Evolutionary conservation across 1,140 invertebrate genomes (phyloP).

Genomic region (Danaus plexippus): DNA sequence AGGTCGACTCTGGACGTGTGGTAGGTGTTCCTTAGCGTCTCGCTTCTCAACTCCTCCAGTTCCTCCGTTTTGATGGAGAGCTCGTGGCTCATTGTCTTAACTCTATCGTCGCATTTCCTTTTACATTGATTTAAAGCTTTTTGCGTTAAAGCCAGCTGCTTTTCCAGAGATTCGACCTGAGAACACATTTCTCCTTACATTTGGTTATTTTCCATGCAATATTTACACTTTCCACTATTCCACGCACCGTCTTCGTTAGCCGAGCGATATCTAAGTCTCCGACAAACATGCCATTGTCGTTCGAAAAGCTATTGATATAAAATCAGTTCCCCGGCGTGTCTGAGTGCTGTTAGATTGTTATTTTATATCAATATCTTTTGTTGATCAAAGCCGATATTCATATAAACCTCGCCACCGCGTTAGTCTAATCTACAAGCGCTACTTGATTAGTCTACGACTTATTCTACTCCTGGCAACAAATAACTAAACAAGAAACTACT

Average conservation of each 20-base stretch:
- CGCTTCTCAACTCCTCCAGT: conserved; percentile 60
- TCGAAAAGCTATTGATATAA: conserved; percentile 18
- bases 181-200: conserved; percentile 62
- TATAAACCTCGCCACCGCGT: too few relatives aligned
- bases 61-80: conserved; percentile 68
- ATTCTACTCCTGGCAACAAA: not conserved
- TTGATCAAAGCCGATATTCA: too few relatives aligned
- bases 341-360: too few relatives aligned
- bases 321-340: not conserved
- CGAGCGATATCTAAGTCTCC: conserved; percentile 15
- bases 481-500: conserved; percentile 7
- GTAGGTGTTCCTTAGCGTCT: conserved; percentile 55
- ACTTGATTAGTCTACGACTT: too few relatives aligned
- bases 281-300: conserved; percentile 33
- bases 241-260: conserved; percentile 47
- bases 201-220: conserved; percentile 45
- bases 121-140: conserved; percentile 62
- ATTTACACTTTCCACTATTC: conserved; percentile 39
- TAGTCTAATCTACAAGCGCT: too few relatives aligned
- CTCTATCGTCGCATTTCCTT: conserved; percentile 63
- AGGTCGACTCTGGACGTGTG: conserved; percentile 55
- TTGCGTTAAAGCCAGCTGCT: conserved; percentile 63
- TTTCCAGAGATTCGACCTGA: conserved; percentile 71
- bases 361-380: too few relatives aligned
- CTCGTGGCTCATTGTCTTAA: conserved; percentile 66